Evolutionary conservation across 2,113 vertebrate genomes (phyloP).

Genomic region (Anolis sagrei): DNA sequence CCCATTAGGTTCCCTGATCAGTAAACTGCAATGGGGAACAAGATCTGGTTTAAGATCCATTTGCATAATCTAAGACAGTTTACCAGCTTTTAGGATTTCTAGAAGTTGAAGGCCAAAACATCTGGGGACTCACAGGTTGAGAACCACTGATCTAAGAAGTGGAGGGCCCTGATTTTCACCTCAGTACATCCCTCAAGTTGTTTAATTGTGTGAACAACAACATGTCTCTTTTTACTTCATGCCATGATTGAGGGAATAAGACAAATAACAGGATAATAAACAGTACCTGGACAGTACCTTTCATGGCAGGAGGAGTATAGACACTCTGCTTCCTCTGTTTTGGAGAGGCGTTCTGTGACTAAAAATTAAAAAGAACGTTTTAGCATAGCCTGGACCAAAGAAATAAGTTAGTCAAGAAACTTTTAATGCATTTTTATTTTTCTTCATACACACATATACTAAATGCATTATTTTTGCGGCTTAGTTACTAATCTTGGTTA

Average conservation of each 20-base stretch:
- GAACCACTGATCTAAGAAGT: no score
- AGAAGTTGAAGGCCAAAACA: no score
- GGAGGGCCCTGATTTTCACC: not conserved
- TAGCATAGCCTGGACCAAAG: constrained; percentile 28
- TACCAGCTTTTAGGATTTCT: no score
- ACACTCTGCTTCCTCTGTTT: constrained; percentile 92
- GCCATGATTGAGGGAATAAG: not conserved
- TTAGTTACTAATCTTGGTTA: not conserved
- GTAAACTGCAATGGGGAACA: not conserved
- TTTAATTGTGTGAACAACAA: not conserved
- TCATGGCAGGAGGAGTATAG: constrained; percentile 84
- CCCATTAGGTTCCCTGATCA: no score
- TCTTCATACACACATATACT: not conserved
- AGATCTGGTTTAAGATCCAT: not conserved
- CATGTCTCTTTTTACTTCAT: not conserved
- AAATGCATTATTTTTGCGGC: no score
- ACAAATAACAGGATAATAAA: constrained; percentile 19
- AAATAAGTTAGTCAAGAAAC: not conserved
- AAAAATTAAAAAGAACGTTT: constrained; percentile 26
- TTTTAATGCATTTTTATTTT: fast-evolving
- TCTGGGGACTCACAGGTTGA: no score
- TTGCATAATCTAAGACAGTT: not conserved
- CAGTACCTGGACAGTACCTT: constrained; percentile 85
- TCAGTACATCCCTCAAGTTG: not conserved
- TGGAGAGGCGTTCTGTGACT: constrained; percentile 80